Percentiles rank a stretch among this genome's conserved stretches.
These are phyloP conservation scores for Emys orbicularis DNA, from an alignment of 2,797 vertebrate genomes.

Conservation along the genomic window DNA sequence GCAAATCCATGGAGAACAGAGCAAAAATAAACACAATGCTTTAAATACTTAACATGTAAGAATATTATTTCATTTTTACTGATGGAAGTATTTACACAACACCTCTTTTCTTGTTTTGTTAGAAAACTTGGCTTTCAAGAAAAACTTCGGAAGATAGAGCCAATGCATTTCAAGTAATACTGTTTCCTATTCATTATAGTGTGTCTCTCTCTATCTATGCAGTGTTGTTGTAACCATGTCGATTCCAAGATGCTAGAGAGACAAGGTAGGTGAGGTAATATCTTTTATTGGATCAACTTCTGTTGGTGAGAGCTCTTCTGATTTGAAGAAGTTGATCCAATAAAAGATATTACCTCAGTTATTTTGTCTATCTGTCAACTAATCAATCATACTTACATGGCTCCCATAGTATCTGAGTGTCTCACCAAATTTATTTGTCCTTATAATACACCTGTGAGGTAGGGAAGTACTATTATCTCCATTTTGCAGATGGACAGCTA, in stretches of 20 bases:
- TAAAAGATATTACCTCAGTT: not conserved
- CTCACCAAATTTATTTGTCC: not conserved
- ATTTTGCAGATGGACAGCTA: not conserved
- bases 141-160: slow-evolving; percentile 19
- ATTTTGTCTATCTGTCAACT: not conserved
- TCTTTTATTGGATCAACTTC: not conserved
- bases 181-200: not conserved
- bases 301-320: not conserved
- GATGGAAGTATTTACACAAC: fast-evolving
- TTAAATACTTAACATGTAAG: not conserved
- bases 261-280: slow-evolving; percentile 19
- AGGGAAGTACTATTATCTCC: not conserved
- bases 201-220: not conserved
- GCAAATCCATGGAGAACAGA: not conserved
- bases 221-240: not conserved
- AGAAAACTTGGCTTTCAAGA: not conserved
- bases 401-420: not conserved
- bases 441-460: not conserved
- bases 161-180: fast-evolving
- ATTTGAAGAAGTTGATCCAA: not conserved
- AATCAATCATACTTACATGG: not conserved
- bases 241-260: not conserved
- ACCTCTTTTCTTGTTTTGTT: not conserved
- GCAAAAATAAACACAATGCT: not conserved
- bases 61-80: not conserved